phyloP scores from a whole-genome alignment of 2,888 invertebrate genomes.

The Cephus rjabovi region DNA sequence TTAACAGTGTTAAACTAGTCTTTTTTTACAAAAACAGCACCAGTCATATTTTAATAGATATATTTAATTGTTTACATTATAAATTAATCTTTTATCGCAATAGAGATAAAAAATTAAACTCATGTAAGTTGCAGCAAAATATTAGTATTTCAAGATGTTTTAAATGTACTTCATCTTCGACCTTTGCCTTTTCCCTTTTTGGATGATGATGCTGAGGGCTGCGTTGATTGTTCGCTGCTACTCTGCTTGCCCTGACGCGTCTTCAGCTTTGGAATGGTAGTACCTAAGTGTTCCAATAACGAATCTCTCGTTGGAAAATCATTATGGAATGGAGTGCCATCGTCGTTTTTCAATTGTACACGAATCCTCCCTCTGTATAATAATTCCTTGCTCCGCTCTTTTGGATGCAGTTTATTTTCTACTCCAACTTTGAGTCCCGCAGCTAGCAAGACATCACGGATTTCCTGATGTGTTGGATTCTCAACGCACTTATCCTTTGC shows the following conservation, averaged over 20 bases:
- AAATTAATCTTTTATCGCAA: not conserved
- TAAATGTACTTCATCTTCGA: conserved; percentile 55
- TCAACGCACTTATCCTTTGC: conserved; percentile 89
- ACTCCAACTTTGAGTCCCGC: conserved; percentile 88
- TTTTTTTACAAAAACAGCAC: too few species aligned
- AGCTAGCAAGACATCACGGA: conserved; percentile 89
- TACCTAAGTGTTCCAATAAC: conserved; percentile 81
- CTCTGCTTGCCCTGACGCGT: conserved; percentile 74
- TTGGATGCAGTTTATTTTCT: conserved; percentile 92
- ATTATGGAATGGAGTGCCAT: conserved; percentile 80
- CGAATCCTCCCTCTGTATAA: conserved; percentile 88
- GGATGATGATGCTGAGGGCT: conserved; percentile 52
- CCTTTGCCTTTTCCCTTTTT: conserved; percentile 67
- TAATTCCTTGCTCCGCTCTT: conserved; percentile 92
- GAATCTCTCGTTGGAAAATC: conserved; percentile 82
- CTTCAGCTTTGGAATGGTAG: conserved; percentile 92
- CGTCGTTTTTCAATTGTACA: conserved; percentile 92
- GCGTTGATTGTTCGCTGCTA: conserved; percentile 58
- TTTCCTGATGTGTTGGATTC: conserved; percentile 95
- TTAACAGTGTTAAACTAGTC: too few species aligned
- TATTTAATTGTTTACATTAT: not conserved
- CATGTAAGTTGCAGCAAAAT: not conserved
- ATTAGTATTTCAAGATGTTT: not conserved
- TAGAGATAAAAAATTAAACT: not conserved
- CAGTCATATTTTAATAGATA: not conserved